Evolutionary conservation across 1,140 invertebrate species (phyloP).

Genomic region (Zaprionus lachaisei): DNA sequence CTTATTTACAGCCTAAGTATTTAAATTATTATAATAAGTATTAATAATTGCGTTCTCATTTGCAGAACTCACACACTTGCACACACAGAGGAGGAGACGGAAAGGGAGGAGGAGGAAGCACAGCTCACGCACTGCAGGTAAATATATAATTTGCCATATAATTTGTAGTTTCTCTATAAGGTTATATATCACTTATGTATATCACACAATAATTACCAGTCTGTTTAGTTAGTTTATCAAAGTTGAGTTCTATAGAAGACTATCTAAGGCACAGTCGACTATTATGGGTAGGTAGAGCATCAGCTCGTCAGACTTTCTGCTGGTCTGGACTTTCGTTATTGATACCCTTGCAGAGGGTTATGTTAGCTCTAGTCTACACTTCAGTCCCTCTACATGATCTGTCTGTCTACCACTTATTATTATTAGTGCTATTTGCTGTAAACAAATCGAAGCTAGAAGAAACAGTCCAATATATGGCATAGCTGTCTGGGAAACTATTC

Average conservation of each 20-base stretch:
- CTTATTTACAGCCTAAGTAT: slow-evolving; percentile 8
- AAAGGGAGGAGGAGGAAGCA: neutral
- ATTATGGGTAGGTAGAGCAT: too few species aligned
- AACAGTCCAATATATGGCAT: too few species aligned
- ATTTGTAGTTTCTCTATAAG: neutral
- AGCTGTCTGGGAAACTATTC: too few species aligned
- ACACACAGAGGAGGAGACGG: neutral
- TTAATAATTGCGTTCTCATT: slow-evolving; percentile 11
- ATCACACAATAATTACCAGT: neutral
- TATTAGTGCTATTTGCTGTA: too few species aligned
- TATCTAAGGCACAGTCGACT: neutral
- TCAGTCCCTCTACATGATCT: too few species aligned
- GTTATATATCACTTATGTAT: neutral
- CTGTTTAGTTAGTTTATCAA: neutral
- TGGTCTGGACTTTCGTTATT: too few species aligned
- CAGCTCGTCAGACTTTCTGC: too few species aligned
- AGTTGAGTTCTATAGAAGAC: neutral
- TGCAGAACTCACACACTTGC: neutral
- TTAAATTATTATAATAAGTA: slow-evolving; percentile 23
- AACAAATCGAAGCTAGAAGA: too few species aligned
- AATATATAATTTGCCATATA: slow-evolving; percentile 10
- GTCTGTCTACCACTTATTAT: too few species aligned
- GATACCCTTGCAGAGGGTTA: too few species aligned
- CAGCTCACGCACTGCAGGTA: neutral
- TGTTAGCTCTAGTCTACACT: too few species aligned